Percentiles rank a stretch among this genome's conserved stretches.
Conservation (phyloP, 2,113 vertebrate species). For the Centropristis striata region DNA sequence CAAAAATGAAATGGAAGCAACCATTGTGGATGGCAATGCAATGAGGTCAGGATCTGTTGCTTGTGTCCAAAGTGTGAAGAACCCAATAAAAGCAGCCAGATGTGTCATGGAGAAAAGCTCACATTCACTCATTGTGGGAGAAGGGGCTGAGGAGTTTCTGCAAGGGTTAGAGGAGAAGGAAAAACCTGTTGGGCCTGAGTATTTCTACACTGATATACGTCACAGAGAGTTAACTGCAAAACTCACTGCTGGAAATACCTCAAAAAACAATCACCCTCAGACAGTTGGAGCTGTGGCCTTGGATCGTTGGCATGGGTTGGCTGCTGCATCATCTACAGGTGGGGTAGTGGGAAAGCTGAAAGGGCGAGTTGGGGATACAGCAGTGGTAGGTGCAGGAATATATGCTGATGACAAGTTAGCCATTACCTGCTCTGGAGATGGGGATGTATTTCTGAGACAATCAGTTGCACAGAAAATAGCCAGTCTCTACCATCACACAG, state of each 20-base stretch:
- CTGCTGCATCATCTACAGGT: constrained; percentile 86
- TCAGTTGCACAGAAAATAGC: constrained; percentile 86
- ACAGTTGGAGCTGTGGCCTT: constrained; percentile 87
- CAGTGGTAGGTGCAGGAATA: constrained; percentile 85
- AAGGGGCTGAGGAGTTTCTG: constrained; percentile 85
- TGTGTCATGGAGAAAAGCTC: constrained; percentile 85
- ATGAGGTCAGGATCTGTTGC: constrained; percentile 83
- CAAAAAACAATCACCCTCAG: constrained; percentile 84
- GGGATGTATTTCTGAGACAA: constrained; percentile 85
- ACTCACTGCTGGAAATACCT: constrained; percentile 46
- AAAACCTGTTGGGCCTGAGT: constrained; percentile 72
- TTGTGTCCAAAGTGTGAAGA: constrained; percentile 82
- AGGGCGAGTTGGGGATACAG: constrained; percentile 86
- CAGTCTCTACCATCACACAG: constrained; percentile 84
- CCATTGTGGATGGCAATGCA: constrained; percentile 81
- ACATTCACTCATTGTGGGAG: constrained; percentile 83
- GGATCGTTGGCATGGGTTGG: constrained; percentile 75
- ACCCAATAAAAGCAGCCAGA: constrained; percentile 85
- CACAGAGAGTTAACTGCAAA: constrained; percentile 74
- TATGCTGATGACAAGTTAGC: constrained; percentile 84
- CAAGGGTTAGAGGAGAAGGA: constrained; percentile 60
- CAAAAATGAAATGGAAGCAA: constrained; percentile 85
- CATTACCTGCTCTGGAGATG: constrained; percentile 86
- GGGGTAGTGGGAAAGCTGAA: constrained; percentile 85
- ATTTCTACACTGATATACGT: constrained; percentile 85